A percentile compares a stretch with the other conserved stretches of the same genome.
These are phyloP conservation scores for Siniperca knerii DNA, from an alignment of 2,113 vertebrate genomes.

Conservation along the genomic window DNA sequence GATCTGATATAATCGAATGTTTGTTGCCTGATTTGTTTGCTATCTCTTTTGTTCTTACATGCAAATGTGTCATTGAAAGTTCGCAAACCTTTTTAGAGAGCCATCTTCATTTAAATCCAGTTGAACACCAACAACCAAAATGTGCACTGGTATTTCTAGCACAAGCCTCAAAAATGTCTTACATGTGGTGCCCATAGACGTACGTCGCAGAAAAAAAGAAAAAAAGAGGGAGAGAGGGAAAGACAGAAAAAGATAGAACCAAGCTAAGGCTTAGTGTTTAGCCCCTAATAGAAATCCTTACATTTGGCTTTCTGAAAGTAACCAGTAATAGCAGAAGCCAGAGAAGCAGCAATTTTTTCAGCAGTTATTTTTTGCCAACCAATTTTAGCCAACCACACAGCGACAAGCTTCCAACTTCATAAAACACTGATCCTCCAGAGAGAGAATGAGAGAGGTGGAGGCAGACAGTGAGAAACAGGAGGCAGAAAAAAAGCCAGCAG, in stretches of 20 bases:
- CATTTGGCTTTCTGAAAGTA: background rate
- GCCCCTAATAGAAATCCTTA: background rate
- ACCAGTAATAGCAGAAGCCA: constrained; percentile 27
- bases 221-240: background rate
- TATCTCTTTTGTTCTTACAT: background rate
- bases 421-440: constrained; percentile 58
- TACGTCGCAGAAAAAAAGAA: background rate
- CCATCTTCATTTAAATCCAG: background rate
- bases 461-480: constrained; percentile 36
- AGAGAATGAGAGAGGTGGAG: constrained; percentile 36
- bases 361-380: constrained; percentile 59
- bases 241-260: background rate
- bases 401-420: constrained; percentile 72
- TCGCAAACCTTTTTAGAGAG: background rate
- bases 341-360: constrained; percentile 47
- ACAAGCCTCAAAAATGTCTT: background rate
- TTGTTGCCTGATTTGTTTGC: background rate
- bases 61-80: background rate
- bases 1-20: background rate
- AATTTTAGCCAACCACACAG: constrained; percentile 62
- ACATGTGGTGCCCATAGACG: background rate
- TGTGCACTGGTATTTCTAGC: background rate
- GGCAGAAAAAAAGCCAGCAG: background rate
- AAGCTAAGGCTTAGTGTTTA: background rate
- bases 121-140: background rate